Evolutionary conservation across 2,888 invertebrate genomes (phyloP), one percentile per base, ranked within the genome.

Genomic region (Sipunculus nudus): DNA sequence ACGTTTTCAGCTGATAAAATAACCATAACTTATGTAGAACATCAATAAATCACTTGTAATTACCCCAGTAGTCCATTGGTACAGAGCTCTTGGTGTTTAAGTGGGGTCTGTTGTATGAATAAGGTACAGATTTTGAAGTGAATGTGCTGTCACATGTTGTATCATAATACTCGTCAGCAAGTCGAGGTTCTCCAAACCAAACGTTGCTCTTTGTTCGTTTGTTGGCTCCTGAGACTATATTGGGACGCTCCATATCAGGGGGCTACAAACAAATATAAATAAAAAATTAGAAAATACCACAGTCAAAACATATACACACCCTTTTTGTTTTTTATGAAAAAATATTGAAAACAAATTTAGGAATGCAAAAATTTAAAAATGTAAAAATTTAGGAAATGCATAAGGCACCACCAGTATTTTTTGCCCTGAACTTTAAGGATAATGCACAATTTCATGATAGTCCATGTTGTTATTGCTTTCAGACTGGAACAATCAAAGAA

Each of bases 61-160:
- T 48, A 67, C 75, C 65, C 53, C 78, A 79, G 59, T 79, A 79
- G 40, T 77, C 64, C n/a, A 79, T 39, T 3, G 79, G 80, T 31
- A 80, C 70, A 35, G 66, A 61, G 32, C 77, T 79, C 21, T 68
- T 64, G 45, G 66, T 71, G 56, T 73, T 62, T 60, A 66, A 66
- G 46, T 72, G 74, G 32, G 67, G 47, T 41, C 72, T 61, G 45
- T 70, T 64, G 54, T 76, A 75, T 0, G 69, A 72, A 62, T 75
- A 76, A 0, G 77, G 76, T 2, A 74, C 74, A 1, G 62, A 52
- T 39, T 69, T 71, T 1, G 77, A 74, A 16, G 67, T 53, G 60
- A 73, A 78, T 1, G 67, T 68, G 23, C 68, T 61, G 29, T 60
- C 59, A 16, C 72, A 74, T 3, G 79, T 76, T 8, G 79, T 77